Evolutionary conservation across 2,113 vertebrate genomes (phyloP).

Genomic region (Alces alces): DNA sequence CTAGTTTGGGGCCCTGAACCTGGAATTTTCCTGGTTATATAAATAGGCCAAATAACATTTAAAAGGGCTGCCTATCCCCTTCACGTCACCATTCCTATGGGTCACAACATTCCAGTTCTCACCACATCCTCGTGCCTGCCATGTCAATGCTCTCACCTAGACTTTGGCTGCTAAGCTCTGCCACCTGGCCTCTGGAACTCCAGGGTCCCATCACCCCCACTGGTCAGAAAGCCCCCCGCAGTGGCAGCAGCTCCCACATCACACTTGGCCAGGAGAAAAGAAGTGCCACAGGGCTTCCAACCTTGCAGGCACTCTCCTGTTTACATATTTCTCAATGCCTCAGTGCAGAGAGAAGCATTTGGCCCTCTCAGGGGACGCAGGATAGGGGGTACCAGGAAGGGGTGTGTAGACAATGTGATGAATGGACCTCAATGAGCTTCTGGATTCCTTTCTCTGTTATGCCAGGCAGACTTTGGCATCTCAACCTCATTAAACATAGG

Average conservation of each 20-base stretch:
- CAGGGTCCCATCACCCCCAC: neutral
- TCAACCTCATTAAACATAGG: neutral
- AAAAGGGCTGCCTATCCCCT: neutral
- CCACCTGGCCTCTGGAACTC: neutral
- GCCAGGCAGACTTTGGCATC: neutral
- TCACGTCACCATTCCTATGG: neutral
- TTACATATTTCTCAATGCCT: neutral
- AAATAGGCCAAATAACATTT: neutral
- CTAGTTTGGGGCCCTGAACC: neutral
- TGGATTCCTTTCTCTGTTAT: neutral
- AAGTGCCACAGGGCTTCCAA: neutral
- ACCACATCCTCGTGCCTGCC: fast-evolving
- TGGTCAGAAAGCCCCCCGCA: neutral
- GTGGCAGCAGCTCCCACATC: neutral
- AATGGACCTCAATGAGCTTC: neutral
- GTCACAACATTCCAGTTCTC: neutral
- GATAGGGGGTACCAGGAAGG: neutral
- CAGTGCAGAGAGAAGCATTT: neutral
- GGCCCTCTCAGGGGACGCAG: neutral
- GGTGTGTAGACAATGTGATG: neutral
- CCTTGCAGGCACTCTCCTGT: neutral
- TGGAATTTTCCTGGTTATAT: neutral
- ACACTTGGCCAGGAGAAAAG: neutral
- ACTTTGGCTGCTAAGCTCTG: neutral
- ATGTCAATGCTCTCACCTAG: neutral